phyloP scores from a whole-genome alignment of 2,888 invertebrate genomes.

The Andrena trimmerana region DNA sequence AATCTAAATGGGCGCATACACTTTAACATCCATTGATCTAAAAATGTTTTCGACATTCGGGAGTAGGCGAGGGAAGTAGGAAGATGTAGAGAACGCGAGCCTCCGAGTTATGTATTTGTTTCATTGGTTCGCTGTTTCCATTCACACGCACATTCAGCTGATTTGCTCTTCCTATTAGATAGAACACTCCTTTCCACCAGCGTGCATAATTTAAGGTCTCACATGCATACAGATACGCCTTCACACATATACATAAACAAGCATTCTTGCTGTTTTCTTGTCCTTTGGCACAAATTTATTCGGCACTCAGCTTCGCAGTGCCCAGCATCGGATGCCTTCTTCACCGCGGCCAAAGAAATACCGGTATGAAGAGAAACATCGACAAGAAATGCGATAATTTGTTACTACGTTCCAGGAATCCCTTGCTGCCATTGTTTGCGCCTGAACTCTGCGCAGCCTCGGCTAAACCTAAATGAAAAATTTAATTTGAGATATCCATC shows the following conservation, averaged over 20 bases:
- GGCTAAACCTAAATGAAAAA: constrained; percentile 76
- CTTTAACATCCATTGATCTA: constrained; percentile 73
- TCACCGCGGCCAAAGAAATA: constrained; percentile 75
- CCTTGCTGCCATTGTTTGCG: constrained; percentile 65
- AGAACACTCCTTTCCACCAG: neutral
- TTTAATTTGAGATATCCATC: neutral
- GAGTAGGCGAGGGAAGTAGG: constrained; percentile 68
- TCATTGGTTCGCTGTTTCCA: constrained; percentile 38
- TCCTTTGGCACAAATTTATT: constrained; percentile 79
- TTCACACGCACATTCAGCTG: constrained; percentile 24
- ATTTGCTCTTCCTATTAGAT: constrained; percentile 10
- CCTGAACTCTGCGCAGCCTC: constrained; percentile 82
- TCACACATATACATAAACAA: constrained; percentile 20
- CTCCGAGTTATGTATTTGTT: constrained; percentile 34
- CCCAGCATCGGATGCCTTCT: constrained; percentile 74
- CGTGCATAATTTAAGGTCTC: constrained; percentile 10
- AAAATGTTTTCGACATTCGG: constrained; percentile 66
- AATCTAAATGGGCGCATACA: constrained; percentile 69
- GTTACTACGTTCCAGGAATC: constrained; percentile 43
- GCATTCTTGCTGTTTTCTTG: constrained; percentile 57
- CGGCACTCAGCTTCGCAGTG: constrained; percentile 74
- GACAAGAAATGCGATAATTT: constrained; percentile 71
- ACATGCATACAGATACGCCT: constrained; percentile 5
- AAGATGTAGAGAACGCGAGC: constrained; percentile 56
- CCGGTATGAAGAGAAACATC: constrained; percentile 67